Evolutionary conservation across 1,140 invertebrate species (phyloP), one percentile per base, ranked within the genome.

Genomic region (Zaprionus taronus): DNA sequence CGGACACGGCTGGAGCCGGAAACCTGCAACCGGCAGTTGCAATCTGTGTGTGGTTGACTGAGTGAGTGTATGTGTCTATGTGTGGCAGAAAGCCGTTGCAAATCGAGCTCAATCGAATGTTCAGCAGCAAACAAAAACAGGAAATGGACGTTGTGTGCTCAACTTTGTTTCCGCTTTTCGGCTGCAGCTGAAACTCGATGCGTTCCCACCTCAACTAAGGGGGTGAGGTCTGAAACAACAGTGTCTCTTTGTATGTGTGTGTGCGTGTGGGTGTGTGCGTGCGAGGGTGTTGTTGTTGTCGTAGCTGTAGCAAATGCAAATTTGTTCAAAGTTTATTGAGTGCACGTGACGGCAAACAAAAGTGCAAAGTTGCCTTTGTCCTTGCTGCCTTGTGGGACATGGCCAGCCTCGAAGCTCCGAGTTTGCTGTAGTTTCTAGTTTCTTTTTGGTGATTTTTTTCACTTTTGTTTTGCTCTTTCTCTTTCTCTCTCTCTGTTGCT

Each of bases 321-420:
- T 91, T 91, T 87, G 87, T 83, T 91, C 76, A 91, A 91, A 91
- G 87, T 91, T 91, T 91, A 91, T 91, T 91, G 87, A 91, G 87
- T 91, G 87, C 87, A 91, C 87, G 87, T 91, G 83, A 86, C 87
- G 83, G 84, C 80, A 91, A 91, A 91, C 86, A 91, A 91, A 91
- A 91, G 80, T 81, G 87, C 79, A 86, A 91, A 91, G 78, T 78
- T 91, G 65, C 71, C 64, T 55, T 64, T 67, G 76, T 77, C 57
- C 67, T 57, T 51, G 53, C 58, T 38, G 69, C 47, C 67, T 41
- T 47, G 9, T 36, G 68, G 22, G 24, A 17, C 38, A 31, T 20
- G 11, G 41, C 31, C 17, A 53, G 28, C 9, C 44, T 17, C 7
- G 17, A 24, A 53, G 28, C 9, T 56, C 28, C 7, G 17, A 24